Evolutionary conservation across 2,113 vertebrate species (phyloP).

Genomic region (Halichoerus grypus): DNA sequence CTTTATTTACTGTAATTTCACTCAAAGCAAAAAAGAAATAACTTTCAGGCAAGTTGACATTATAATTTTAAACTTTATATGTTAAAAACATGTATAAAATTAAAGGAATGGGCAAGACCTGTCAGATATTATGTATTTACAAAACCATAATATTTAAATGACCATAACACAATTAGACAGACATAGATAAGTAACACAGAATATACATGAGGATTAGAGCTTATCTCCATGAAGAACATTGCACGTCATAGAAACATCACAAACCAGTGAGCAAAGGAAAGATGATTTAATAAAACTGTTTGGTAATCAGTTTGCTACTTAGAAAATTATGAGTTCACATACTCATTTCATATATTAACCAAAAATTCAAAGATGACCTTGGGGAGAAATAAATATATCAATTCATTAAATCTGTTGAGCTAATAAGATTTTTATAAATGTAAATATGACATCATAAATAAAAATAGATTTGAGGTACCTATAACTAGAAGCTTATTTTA

Average conservation of each 20-base stretch:
- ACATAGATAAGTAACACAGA: not conserved
- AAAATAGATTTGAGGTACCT: not conserved
- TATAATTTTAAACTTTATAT: not conserved
- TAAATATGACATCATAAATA: slow-evolving; percentile 22
- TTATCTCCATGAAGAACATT: not conserved
- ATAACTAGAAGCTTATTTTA: not conserved
- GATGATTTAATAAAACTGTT: slow-evolving; percentile 39
- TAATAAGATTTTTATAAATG: slow-evolving; percentile 5
- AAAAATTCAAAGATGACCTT: not conserved
- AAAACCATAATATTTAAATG: slow-evolving; percentile 50
- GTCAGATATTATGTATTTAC: not conserved
- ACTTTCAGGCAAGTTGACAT: not conserved
- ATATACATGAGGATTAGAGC: not conserved
- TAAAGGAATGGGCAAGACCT: not conserved
- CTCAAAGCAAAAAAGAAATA: not conserved
- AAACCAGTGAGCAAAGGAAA: not conserved
- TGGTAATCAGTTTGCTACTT: slow-evolving; percentile 27
- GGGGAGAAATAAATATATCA: not conserved
- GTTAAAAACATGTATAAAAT: not conserved
- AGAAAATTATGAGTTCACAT: slow-evolving; percentile 47
- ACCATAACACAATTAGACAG: not conserved
- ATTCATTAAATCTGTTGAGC: not conserved
- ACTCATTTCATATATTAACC: not conserved
- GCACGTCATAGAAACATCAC: not conserved
- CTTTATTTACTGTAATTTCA: not conserved